Conservation (phyloP, 2,888 invertebrate genomes). For the Drosophila mettleri region DNA sequence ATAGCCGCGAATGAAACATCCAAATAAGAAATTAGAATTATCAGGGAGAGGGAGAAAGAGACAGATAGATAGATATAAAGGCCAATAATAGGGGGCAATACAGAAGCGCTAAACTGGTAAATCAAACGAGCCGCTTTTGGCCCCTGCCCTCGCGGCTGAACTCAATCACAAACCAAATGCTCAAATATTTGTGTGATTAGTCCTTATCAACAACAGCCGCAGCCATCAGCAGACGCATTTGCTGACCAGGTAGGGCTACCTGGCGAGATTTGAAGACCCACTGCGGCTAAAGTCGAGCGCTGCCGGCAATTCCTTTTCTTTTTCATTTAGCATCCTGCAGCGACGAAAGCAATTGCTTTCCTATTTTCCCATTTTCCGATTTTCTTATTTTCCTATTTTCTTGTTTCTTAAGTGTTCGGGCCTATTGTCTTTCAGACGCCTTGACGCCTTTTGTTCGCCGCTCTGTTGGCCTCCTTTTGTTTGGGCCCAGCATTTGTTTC, state of each 20-base stretch:
- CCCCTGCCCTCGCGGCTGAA: conserved; percentile 49
- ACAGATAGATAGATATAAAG: conserved; percentile 8
- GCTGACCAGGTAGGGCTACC: conserved; percentile 19
- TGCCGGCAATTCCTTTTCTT: conserved; percentile 62
- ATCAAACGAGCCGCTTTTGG: conserved; percentile 70
- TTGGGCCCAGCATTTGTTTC: conserved; percentile 70
- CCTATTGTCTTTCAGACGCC: conserved; percentile 77
- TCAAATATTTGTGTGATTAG: conserved; percentile 84
- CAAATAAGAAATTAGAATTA: conserved; percentile 67
- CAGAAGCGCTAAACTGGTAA: conserved; percentile 82
- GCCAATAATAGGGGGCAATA: conserved; percentile 50
- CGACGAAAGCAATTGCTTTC: conserved; percentile 72
- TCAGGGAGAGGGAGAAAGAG: neutral
- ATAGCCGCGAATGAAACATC: conserved; percentile 53
- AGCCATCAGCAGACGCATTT: conserved; percentile 34
- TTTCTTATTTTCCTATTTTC: conserved; percentile 34
- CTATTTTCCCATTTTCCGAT: conserved; percentile 51
- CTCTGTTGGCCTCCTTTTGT: conserved; percentile 25
- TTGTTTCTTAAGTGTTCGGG: conserved; percentile 28
- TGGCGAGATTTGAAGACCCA: conserved; percentile 52
- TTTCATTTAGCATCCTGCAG: conserved; percentile 74
- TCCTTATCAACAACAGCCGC: conserved; percentile 75
- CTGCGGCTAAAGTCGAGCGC: conserved; percentile 76
- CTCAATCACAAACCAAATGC: conserved; percentile 74
- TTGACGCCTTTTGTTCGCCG: conserved; percentile 77